Evolutionary conservation across 1,140 invertebrate species (phyloP).

Genomic region (Teleopsis dalmanni): DNA sequence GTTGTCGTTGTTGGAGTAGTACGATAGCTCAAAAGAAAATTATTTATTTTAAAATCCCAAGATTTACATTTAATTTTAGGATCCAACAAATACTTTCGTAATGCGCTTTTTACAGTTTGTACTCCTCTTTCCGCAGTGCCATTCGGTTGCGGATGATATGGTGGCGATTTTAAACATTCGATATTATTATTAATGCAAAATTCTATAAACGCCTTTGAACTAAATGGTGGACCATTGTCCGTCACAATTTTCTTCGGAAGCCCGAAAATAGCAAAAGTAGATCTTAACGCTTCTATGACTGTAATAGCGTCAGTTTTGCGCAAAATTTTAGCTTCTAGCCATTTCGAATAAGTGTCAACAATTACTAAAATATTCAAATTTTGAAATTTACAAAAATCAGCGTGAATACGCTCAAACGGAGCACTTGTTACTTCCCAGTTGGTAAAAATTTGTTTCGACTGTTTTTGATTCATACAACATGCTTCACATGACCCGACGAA

Average conservation of each 20-base stretch:
- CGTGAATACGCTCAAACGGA: constrained; percentile 8
- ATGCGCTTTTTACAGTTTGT: constrained; percentile 3
- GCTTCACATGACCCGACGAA: constrained; percentile 1
- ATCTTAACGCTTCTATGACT: constrained; percentile 1
- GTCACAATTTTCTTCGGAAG: constrained; percentile 1
- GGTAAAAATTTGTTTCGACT: not conserved
- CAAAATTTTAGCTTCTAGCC: constrained; percentile 6
- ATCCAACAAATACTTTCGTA: constrained; percentile 6
- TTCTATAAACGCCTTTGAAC: constrained; percentile 2
- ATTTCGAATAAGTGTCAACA: constrained; percentile 10
- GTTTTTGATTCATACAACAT: constrained; percentile 1
- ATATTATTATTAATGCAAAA: constrained; percentile 6
- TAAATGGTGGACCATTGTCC: constrained; percentile 12
- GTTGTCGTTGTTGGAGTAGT: constrained; percentile 7
- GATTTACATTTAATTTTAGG: not conserved
- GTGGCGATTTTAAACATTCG: not conserved
- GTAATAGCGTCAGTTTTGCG: not conserved
- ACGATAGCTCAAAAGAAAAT: constrained; percentile 10
- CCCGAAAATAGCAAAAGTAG: constrained; percentile 3
- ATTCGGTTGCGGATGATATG: constrained; percentile 5
- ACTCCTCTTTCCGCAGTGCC: constrained; percentile 9
- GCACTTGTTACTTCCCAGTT: not conserved
- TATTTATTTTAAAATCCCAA: constrained; percentile 9
- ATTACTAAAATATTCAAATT: constrained; percentile 8
- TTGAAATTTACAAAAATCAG: constrained; percentile 12